Evolutionary conservation across 2,113 vertebrate genomes (phyloP).

Genomic region (Ctenomys sociabilis): DNA sequence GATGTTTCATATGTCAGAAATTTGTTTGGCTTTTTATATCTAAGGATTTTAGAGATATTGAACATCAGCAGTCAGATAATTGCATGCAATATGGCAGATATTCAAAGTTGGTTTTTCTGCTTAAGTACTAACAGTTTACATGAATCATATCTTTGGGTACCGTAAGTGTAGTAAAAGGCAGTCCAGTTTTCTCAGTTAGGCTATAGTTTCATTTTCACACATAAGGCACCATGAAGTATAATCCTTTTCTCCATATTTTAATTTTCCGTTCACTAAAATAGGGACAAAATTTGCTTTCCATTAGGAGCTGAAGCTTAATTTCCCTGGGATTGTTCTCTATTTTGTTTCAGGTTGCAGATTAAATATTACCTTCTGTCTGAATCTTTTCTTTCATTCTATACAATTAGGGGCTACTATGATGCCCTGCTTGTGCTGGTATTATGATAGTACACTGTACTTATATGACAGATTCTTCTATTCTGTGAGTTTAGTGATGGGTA

Average conservation of each 20-base stretch:
- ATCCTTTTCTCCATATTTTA: constrained; percentile 19
- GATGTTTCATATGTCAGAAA: constrained; percentile 49
- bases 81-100: constrained; percentile 14
- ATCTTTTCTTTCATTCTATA: constrained; percentile 23
- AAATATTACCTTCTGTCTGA: not conserved
- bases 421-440: not conserved
- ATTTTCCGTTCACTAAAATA: constrained; percentile 50
- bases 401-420: not conserved
- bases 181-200: constrained; percentile 9
- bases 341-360: not conserved
- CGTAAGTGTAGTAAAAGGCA: not conserved
- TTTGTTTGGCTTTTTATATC: not conserved
- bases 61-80: not conserved
- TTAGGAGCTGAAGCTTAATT: constrained; percentile 31
- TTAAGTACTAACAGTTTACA: constrained; percentile 16
- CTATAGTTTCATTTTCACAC: constrained; percentile 46
- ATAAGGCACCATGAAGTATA: not conserved
- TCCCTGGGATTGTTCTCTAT: not conserved
- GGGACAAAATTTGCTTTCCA: constrained; percentile 13
- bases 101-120: constrained; percentile 13
- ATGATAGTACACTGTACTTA: not conserved
- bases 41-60: not conserved
- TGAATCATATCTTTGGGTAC: not conserved
- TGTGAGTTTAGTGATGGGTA: not conserved
- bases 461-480: not conserved